These are phyloP conservation scores for Metaphire vulgaris DNA, from an alignment of 1,140 invertebrate species.

Conservation along the genomic window DNA sequence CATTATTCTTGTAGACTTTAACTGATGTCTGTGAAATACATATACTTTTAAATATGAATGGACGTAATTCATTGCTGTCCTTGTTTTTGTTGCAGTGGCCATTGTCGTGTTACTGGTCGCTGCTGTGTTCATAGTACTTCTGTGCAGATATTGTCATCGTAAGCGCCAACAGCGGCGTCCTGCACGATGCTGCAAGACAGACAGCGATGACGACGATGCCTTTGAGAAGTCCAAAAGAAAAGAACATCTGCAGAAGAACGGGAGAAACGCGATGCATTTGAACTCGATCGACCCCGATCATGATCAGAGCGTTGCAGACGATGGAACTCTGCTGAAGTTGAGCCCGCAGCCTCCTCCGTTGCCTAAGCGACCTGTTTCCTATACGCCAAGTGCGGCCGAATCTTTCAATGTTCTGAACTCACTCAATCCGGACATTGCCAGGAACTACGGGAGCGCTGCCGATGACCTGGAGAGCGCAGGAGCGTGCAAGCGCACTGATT, in stretches of 20 bases:
- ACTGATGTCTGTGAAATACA: too few relatives aligned
- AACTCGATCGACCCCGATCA: constrained; percentile 42
- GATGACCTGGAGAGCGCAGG: constrained; percentile 79
- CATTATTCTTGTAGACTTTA: too few relatives aligned
- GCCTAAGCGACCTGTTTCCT: constrained; percentile 70
- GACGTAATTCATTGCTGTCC: too few relatives aligned
- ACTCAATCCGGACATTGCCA: constrained; percentile 76
- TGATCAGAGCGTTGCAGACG: constrained; percentile 45
- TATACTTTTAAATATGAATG: too few relatives aligned
- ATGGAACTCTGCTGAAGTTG: constrained; percentile 31
- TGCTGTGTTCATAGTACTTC: neutral
- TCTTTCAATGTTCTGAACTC: constrained; percentile 56
- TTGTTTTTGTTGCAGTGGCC: neutral
- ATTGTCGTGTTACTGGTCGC: neutral
- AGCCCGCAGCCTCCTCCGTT: constrained; percentile 56
- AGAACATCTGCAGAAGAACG: constrained; percentile 51
- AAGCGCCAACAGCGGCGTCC: neutral
- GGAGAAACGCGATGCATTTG: constrained; percentile 57
- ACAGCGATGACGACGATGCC: constrained; percentile 26
- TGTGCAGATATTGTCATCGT: neutral
- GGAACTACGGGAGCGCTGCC: constrained; percentile 84
- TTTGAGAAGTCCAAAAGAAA: constrained; percentile 49
- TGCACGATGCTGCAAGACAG: neutral
- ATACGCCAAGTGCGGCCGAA: constrained; percentile 66
- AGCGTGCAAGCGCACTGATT: constrained; percentile 53